Conservation (phyloP, 2,888 invertebrate genomes). For the Caenorhabditis angaria region DNA sequence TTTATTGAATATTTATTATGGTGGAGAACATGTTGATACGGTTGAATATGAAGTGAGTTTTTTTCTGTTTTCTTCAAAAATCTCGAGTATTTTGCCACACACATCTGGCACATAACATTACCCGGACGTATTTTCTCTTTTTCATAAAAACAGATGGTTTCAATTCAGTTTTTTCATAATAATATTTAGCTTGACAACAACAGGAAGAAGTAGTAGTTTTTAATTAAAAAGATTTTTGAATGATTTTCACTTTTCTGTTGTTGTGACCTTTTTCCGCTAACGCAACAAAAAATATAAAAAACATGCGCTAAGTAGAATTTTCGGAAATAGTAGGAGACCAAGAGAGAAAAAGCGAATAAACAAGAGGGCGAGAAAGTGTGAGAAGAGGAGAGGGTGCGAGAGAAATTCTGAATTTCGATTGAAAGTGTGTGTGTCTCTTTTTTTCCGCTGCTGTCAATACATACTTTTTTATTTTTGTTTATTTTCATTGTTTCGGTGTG, state of each 20-base stretch:
- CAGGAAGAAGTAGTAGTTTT: too few species aligned
- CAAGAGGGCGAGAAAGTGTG: not conserved
- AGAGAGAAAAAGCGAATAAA: not conserved
- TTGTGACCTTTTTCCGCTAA: not conserved
- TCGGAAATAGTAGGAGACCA: too few species aligned
- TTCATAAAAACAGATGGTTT: not conserved
- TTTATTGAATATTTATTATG: slow-evolving; percentile 37
- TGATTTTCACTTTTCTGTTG: not conserved
- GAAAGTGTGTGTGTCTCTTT: slow-evolving; percentile 1
- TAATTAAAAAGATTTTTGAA: too few species aligned
- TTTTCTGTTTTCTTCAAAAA: not conserved
- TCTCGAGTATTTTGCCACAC: not conserved
- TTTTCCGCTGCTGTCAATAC: slow-evolving; percentile 1
- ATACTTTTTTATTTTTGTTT: not conserved
- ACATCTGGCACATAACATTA: not conserved
- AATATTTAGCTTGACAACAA: too few species aligned
- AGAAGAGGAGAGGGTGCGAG: not conserved
- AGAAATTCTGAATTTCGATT: slow-evolving; percentile 2
- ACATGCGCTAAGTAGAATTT: not conserved
- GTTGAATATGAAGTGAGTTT: slow-evolving; percentile 44
- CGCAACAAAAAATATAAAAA: not conserved
- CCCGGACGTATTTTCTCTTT: too few species aligned
- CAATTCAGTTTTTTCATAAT: too few species aligned
- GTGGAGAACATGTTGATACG: slow-evolving; percentile 44
- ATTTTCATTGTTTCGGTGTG: not conserved